phyloP scores from a whole-genome alignment of 1,140 invertebrate species.

The Choristoneura fumiferana region DNA sequence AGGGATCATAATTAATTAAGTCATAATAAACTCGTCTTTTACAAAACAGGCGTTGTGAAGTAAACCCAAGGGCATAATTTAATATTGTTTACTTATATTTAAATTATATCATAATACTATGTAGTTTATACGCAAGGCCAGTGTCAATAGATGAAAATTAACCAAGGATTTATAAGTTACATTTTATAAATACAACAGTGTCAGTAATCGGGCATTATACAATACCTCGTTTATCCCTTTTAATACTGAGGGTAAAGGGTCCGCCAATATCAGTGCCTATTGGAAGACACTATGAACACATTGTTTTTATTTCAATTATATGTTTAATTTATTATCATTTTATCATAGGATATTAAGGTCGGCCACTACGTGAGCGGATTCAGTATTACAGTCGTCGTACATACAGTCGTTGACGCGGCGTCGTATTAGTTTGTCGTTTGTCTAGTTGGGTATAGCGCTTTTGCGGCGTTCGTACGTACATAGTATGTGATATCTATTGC shows the following conservation, averaged over 20 bases:
- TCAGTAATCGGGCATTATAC: slow-evolving; percentile 18
- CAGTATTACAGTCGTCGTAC: no score
- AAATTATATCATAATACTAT: slow-evolving; percentile 4
- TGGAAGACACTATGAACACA: no score
- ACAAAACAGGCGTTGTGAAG: neutral
- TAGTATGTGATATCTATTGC: no score
- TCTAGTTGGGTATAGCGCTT: no score
- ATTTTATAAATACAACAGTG: neutral
- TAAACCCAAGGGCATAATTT: slow-evolving; percentile 2
- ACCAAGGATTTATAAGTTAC: slow-evolving; percentile 17
- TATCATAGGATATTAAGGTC: no score
- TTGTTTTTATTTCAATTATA: no score
- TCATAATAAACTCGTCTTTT: neutral
- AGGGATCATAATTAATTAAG: slow-evolving; percentile 5
- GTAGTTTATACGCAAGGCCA: slow-evolving; percentile 20
- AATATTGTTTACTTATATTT: neutral
- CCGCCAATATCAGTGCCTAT: neutral
- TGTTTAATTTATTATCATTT: no score
- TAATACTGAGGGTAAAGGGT: neutral
- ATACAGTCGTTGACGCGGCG: no score
- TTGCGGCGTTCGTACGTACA: no score
- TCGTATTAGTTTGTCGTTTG: no score
- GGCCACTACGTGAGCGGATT: no score
- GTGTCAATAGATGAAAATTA: slow-evolving; percentile 3
- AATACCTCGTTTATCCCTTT: neutral